A percentile compares a stretch with the other conserved stretches of the same genome.
Conservation (phyloP, 2,113 vertebrate species). For the Anas platyrhynchos region DNA sequence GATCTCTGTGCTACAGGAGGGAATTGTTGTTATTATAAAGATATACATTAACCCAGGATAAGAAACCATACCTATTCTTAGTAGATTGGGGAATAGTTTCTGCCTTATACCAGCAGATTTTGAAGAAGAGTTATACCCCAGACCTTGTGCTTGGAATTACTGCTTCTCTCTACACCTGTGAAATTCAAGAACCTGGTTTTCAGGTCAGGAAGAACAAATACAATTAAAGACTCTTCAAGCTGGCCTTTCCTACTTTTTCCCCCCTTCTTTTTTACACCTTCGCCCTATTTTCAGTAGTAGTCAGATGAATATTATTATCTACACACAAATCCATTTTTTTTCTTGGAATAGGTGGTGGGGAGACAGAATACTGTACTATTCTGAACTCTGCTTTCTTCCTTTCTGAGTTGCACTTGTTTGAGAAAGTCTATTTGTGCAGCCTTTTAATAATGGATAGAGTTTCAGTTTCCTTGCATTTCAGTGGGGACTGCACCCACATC, state of each 20-base stretch:
- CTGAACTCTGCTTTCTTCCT: not conserved
- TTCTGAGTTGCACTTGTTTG: not conserved
- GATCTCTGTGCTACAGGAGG: not conserved
- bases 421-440: not conserved
- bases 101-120: not conserved
- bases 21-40: not conserved
- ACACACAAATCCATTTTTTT: not conserved
- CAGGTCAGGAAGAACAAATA: not conserved
- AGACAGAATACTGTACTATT: not conserved
- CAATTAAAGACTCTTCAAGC: not conserved
- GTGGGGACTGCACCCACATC: not conserved
- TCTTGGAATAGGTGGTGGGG: accelerated
- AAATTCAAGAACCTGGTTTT: not conserved
- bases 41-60: not conserved
- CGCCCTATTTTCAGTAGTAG: not conserved
- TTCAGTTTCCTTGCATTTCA: not conserved
- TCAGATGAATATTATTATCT: not conserved
- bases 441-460: not conserved
- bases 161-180: not conserved
- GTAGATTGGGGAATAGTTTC: not conserved
- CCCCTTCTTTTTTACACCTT: not conserved
- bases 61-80: not conserved
- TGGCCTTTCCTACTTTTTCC: not conserved
- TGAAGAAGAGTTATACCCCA: not conserved
- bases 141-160: not conserved